Conservation (phyloP, 2,797 vertebrate species). For the Pteropus rufus region DNA sequence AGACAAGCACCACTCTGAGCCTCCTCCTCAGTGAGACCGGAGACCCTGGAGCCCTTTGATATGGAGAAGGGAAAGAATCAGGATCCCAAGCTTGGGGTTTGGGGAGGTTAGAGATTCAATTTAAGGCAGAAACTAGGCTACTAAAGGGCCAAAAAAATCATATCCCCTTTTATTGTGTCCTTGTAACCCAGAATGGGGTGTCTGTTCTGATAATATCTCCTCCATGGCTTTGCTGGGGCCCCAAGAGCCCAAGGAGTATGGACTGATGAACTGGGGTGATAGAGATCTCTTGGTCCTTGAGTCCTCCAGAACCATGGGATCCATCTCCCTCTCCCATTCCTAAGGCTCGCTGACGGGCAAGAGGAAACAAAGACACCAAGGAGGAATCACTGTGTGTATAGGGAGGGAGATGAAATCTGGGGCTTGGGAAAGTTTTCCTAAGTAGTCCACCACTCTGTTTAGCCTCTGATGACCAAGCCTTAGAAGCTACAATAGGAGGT, state of each 20-base stretch:
- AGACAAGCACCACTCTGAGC: background rate
- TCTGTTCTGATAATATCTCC: slow-evolving; percentile 1
- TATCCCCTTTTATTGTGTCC: background rate
- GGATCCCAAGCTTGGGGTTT: background rate
- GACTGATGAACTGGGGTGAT: background rate
- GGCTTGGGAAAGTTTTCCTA: background rate
- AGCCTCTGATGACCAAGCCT: background rate
- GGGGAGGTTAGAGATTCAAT: background rate
- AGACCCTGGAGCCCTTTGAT: background rate
- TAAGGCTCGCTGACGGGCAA: background rate
- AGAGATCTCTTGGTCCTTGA: slow-evolving; percentile 33
- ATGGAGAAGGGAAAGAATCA: background rate
- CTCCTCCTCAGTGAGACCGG: background rate
- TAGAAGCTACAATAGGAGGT: background rate
- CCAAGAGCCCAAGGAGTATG: background rate
- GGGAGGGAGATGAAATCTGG: background rate
- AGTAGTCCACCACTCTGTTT: background rate
- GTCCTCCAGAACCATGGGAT: background rate
- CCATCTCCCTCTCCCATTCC: background rate
- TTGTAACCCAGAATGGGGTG: background rate
- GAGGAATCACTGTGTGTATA: background rate
- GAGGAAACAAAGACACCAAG: background rate
- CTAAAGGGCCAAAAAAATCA: background rate
- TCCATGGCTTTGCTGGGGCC: background rate
- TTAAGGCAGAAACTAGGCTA: background rate